These are phyloP conservation scores for Cryptomyrus ogoouensis DNA, from an alignment of 2,113 vertebrate genomes.

Conservation along the genomic window DNA sequence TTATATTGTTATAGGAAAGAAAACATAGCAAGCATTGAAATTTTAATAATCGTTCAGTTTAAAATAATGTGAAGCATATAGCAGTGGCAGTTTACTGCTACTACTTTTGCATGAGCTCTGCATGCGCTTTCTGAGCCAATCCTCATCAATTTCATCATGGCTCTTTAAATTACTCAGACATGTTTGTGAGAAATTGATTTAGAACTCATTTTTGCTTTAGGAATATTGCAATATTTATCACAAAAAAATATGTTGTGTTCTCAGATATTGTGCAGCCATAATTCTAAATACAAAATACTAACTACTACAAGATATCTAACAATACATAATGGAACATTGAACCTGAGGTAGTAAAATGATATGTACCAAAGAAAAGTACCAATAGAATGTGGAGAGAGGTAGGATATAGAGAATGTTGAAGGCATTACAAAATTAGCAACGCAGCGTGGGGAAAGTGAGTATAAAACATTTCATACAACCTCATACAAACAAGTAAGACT, in stretches of 20 bases:
- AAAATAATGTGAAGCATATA: too few species aligned
- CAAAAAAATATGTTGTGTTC: background rate
- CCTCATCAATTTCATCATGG: background rate
- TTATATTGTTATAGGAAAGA: background rate
- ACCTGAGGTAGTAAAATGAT: background rate
- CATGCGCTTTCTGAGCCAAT: background rate
- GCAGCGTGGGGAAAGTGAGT: background rate
- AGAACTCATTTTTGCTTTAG: background rate
- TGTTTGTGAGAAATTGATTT: background rate
- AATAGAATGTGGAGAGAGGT: background rate
- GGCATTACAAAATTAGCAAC: background rate
- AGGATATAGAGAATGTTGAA: background rate
- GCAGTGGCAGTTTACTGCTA: background rate
- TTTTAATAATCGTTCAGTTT: background rate
- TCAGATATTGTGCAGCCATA: background rate
- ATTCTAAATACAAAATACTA: background rate
- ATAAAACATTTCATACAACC: background rate
- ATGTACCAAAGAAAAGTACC: background rate
- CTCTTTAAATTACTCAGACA: background rate
- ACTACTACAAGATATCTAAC: background rate
- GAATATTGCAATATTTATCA: background rate
- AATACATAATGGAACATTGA: background rate
- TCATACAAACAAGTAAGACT: background rate
- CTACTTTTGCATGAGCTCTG: background rate
- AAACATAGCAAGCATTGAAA: background rate